Percentiles rank a stretch among this genome's conserved stretches.
These are phyloP conservation scores for Rhimphoctona megacephalus DNA, from an alignment of 2,888 invertebrate species.

Conservation along the genomic window DNA sequence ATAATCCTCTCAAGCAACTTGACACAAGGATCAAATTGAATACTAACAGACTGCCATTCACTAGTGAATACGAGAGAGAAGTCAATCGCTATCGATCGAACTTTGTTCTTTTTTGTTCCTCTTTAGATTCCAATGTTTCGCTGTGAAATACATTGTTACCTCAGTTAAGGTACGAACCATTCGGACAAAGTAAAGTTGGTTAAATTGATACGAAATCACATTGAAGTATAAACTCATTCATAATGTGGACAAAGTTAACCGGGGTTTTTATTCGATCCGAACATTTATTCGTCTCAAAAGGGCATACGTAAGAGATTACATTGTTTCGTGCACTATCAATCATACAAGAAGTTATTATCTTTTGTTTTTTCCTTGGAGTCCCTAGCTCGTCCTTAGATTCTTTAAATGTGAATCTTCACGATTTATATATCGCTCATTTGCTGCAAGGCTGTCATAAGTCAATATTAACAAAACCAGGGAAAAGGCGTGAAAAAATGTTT, in stretches of 20 bases:
- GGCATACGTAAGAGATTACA: neutral
- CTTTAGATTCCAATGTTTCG: neutral
- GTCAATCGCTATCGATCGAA: constrained; percentile 3
- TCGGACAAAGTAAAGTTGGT: neutral
- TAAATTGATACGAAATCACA: neutral
- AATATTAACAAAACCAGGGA: no score
- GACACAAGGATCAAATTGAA: neutral
- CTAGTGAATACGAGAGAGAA: neutral
- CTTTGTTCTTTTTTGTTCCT: neutral
- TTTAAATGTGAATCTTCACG: no score
- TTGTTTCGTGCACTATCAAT: neutral
- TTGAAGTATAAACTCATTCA: neutral
- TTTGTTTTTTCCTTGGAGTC: neutral
- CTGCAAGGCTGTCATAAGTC: no score
- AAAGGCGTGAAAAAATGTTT: no score
- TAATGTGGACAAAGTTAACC: neutral
- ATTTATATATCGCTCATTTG: no score
- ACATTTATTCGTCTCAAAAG: neutral
- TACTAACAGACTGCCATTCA: neutral
- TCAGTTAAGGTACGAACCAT: neutral
- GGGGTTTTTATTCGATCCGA: neutral
- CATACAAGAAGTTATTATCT: neutral
- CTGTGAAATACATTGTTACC: neutral
- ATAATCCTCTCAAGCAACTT: neutral
- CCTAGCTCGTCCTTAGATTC: no score